phyloP scores from a whole-genome alignment of 2,888 invertebrate genomes.

The Ceriagrion tenellum region DNA sequence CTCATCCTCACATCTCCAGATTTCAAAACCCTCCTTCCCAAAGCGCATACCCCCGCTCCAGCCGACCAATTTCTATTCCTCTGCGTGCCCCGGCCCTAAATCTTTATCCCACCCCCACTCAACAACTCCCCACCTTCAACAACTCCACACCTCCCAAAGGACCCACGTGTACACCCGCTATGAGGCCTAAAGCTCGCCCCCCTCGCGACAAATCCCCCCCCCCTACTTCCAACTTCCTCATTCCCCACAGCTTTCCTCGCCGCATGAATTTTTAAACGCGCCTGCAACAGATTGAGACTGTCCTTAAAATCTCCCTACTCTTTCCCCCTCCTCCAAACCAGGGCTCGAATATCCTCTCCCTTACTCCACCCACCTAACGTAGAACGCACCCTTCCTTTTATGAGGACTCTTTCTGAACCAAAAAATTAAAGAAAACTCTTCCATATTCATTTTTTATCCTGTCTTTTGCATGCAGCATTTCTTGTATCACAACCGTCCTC shows the following conservation, averaged over 20 bases:
- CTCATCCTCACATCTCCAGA: no score
- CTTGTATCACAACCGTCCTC: no score
- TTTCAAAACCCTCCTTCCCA: no score
- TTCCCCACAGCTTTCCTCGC: not conserved
- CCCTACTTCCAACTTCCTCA: not conserved
- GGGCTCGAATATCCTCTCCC: no score
- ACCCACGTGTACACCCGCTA: not conserved
- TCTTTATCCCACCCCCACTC: not conserved
- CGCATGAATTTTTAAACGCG: slow-evolving; percentile 50
- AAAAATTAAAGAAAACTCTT: not conserved
- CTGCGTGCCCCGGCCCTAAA: not conserved
- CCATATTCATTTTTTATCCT: slow-evolving; percentile 19
- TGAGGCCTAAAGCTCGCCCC: no score
- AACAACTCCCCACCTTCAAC: not conserved
- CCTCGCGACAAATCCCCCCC: not conserved
- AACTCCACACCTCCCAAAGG: not conserved
- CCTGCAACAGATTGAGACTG: slow-evolving; percentile 39
- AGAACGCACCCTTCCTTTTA: no score
- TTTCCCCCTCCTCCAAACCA: no score
- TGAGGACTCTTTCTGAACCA: no score
- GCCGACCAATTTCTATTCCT: slow-evolving; percentile 27
- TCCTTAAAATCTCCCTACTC: not conserved
- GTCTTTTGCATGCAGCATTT: not conserved
- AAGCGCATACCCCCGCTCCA: not conserved
- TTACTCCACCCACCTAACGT: no score